Evolutionary conservation across 1,140 invertebrate species (phyloP).

Genomic region (Trypoxylus dichotomus): DNA sequence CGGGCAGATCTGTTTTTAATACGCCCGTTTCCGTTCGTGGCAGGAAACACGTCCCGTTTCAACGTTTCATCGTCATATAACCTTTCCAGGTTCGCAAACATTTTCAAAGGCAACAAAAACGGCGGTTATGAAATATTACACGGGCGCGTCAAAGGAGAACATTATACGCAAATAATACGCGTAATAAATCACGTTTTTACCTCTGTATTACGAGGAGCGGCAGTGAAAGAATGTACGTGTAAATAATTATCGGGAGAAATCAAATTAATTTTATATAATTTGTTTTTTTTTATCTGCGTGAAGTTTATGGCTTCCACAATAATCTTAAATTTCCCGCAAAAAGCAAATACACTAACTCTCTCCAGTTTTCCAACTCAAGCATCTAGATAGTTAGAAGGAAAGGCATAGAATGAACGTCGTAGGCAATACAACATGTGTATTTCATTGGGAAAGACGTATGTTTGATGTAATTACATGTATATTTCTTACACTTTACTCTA

Average conservation of each 20-base stretch:
- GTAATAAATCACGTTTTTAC: background rate
- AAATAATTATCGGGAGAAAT: background rate
- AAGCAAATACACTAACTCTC: background rate
- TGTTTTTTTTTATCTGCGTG: background rate
- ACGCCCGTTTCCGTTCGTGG: background rate
- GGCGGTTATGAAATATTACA: background rate
- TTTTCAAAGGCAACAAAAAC: background rate
- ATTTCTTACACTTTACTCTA: background rate
- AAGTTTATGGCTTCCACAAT: background rate
- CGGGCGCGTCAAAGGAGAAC: background rate
- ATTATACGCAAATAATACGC: background rate
- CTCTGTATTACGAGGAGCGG: too few relatives aligned
- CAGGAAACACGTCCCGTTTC: background rate
- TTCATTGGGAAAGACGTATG: background rate
- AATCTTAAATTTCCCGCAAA: background rate
- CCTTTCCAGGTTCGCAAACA: slow-evolving; percentile 2
- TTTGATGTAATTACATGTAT: background rate
- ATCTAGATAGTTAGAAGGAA: background rate
- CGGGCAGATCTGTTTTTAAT: background rate
- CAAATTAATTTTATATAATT: background rate
- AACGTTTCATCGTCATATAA: background rate
- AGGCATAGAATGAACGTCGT: background rate
- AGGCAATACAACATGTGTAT: background rate
- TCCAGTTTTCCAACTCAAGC: background rate
- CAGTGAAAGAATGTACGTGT: background rate